Base-by-base conservation (phyloP, 1,140 invertebrate genomes). In the Drosophila yakuba region DNA sequence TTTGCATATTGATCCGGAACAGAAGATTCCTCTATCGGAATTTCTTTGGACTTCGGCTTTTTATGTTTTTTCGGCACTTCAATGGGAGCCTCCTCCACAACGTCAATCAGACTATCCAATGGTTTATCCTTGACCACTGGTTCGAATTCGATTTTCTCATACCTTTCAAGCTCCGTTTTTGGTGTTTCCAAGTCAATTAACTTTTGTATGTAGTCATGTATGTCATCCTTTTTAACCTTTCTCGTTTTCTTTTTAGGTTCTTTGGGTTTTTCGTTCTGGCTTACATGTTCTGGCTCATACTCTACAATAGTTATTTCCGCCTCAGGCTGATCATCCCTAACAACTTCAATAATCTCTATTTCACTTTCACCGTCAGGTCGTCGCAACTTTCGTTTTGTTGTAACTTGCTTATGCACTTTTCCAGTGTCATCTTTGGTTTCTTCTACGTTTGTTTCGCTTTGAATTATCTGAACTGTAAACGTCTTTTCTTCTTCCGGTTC, bases 301-400 rank as follows among this genome's bases (percentile, higher is more conserved):
- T 89, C 80, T 0, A 88, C 90, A 47, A 92, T 81, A 41, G 92
- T 91, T 36, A 92, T 90, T 68, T 93, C 79, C 14, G 92, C 89
- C 45, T 89, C 74, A 1, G 80, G 81, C 66, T 93, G 88, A 50
- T 91, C 92, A 63, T 92, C 93, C 64, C 90, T 91, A 47, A 93
- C 64, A 11, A 92, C 81, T 48, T 92, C 92, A 20, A 91, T 86
- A 39, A 93, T 93, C 82, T 93, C 93, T 23, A 92, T 92, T 66
- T 92, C 80, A 51, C 89, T 85, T 15, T 85, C 78, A 20, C 91
- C 92, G 36, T 89, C 80, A 11, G 91, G 85, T 57, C 86, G 92
- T 57, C 91, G 92, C 14, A 93, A 84, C 38, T 92, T 92, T 12
- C 86, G 85, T 55, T 93, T 93, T 14, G 92, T 93, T 47, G 92